Conservation (phyloP, 2,888 invertebrate genomes). For the Phrixothrix hirtus region DNA sequence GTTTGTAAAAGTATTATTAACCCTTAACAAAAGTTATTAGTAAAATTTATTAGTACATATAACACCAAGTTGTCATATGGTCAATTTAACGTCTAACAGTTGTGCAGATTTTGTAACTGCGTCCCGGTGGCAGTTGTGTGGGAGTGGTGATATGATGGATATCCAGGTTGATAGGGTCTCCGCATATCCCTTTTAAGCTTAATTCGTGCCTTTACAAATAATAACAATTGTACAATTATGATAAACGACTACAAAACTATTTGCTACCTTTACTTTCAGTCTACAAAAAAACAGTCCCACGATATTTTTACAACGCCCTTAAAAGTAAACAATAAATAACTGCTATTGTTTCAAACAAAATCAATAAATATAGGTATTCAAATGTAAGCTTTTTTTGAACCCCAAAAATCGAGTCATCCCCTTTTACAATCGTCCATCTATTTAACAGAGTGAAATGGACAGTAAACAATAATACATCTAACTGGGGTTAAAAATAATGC, state of each 20-base stretch:
- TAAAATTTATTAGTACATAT: slow-evolving; percentile 27
- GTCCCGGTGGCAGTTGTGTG: slow-evolving; percentile 40
- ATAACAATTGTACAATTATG: not conserved
- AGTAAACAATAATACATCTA: slow-evolving; percentile 43
- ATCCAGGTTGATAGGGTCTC: slow-evolving; percentile 21
- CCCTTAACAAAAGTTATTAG: slow-evolving; percentile 22
- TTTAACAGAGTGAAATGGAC: slow-evolving; percentile 42
- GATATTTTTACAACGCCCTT: not conserved
- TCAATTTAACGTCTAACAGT: slow-evolving; percentile 38
- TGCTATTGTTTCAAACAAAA: not conserved
- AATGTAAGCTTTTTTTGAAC: not conserved
- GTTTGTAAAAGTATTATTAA: too few species aligned
- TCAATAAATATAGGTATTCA: not conserved
- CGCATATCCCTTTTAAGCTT: slow-evolving; percentile 10
- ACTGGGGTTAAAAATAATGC: slow-evolving; percentile 45
- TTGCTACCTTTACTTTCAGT: too few species aligned
- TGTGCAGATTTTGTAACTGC: slow-evolving; percentile 40
- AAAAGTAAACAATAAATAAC: not conserved
- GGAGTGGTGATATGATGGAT: slow-evolving; percentile 43
- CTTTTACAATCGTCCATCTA: slow-evolving; percentile 27
- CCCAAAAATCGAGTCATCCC: not conserved
- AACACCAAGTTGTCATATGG: slow-evolving; percentile 35
- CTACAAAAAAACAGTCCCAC: too few species aligned
- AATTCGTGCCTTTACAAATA: not conserved
- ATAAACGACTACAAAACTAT: too few species aligned